Evolutionary conservation across 2,888 invertebrate genomes (phyloP).

Genomic region (Macaria notata): DNA sequence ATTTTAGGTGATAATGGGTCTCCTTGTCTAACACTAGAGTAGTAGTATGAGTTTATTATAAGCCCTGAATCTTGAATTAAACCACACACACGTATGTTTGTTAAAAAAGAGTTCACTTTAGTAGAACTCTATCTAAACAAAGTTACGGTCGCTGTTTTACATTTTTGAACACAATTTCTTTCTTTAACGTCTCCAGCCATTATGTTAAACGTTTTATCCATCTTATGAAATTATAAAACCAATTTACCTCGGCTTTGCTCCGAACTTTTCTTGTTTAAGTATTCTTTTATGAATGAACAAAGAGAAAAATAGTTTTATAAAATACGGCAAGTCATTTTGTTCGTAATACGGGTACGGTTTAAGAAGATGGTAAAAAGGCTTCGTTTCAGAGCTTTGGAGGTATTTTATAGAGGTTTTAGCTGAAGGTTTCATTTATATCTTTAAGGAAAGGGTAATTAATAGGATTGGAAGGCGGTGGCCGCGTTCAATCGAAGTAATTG

Average conservation of each 20-base stretch:
- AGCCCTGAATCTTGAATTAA: too few relatives aligned
- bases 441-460: conserved; percentile 59
- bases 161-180: conserved; percentile 7
- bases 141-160: conserved; percentile 2
- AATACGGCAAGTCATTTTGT: conserved; percentile 31
- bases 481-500: conserved; percentile 68
- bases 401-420: conserved; percentile 28
- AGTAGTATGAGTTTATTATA: too few relatives aligned
- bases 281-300: conserved; percentile 32
- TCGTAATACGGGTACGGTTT: conserved; percentile 18
- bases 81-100: too few relatives aligned
- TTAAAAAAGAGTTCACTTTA: too few relatives aligned
- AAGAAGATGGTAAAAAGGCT: conserved; percentile 13
- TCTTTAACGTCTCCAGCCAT: conserved; percentile 16
- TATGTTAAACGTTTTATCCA: conserved; percentile 24
- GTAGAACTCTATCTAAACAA: not conserved
- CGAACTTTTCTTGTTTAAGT: conserved; percentile 36
- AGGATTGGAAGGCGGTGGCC: conserved; percentile 55
- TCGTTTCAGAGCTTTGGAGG: conserved; percentile 26
- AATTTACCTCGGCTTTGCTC: conserved; percentile 31
- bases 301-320: conserved; percentile 34
- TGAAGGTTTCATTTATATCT: conserved; percentile 46
- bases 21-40: too few relatives aligned
- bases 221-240: conserved; percentile 32
- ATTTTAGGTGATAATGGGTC: too few relatives aligned